These are phyloP conservation scores for Anarhynchus alexandrinus DNA, from an alignment of 2,113 vertebrate species.

Conservation along the genomic window DNA sequence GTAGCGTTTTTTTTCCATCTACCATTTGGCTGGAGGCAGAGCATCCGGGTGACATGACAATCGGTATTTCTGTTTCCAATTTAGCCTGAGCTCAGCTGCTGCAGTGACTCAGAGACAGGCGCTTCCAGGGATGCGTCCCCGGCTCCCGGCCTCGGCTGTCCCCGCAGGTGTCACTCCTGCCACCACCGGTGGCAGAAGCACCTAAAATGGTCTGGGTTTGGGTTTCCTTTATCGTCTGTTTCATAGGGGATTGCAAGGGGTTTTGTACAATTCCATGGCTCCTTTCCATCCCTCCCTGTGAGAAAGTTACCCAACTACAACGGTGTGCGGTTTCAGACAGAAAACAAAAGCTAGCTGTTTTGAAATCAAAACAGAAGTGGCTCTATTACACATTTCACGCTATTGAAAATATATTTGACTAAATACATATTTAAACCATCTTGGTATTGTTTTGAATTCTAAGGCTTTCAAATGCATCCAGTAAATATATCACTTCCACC, in stretches of 20 bases:
- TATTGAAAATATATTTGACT: background rate
- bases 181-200: background rate
- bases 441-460: background rate
- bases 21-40: conserved; percentile 57
- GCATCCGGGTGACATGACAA: conserved; percentile 33
- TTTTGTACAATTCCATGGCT: background rate
- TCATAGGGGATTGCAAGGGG: background rate
- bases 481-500: background rate
- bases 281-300: background rate
- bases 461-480: background rate
- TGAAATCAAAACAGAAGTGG: conserved; percentile 7
- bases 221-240: background rate
- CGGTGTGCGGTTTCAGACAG: background rate
- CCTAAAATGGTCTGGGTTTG: background rate
- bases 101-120: background rate
- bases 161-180: background rate
- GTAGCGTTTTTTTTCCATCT: conserved; percentile 32
- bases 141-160: rapidly evolving
- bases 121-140: background rate
- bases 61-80: conserved; percentile 48
- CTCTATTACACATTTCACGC: background rate
- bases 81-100: conserved; percentile 27
- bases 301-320: background rate
- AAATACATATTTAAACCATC: background rate
- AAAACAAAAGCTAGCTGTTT: conserved; percentile 1